These are phyloP conservation scores for Pongo pygmaeus DNA, from an alignment of 2,113 vertebrate genomes.

Conservation along the genomic window DNA sequence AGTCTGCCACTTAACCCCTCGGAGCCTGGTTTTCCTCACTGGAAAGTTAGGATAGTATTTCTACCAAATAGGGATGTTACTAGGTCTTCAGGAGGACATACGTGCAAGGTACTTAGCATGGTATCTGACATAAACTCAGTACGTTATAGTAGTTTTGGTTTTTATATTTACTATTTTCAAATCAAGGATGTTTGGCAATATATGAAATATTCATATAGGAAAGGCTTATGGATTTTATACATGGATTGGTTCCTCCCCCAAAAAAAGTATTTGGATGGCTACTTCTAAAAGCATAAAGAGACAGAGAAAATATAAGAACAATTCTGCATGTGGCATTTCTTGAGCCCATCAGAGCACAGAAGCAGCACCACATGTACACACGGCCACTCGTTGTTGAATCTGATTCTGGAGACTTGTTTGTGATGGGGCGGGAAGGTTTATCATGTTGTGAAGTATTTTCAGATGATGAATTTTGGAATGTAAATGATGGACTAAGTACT, in stretches of 20 bases:
- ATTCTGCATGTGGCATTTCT: background rate
- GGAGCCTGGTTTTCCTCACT: background rate
- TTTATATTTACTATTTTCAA: background rate
- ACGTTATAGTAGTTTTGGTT: background rate
- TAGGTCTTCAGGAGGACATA: background rate
- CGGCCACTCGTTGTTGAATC: fast-evolving
- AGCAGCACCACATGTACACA: too few relatives aligned
- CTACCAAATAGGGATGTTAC: background rate
- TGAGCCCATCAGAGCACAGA: background rate
- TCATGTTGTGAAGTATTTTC: background rate
- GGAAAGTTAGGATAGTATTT: background rate
- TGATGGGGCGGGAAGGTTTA: background rate
- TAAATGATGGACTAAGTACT: background rate
- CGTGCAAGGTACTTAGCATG: background rate
- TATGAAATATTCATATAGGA: background rate
- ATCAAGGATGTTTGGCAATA: background rate
- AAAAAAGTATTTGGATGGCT: background rate
- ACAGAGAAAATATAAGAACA: background rate
- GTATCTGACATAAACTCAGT: background rate
- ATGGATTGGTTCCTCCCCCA: background rate
- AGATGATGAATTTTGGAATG: background rate
- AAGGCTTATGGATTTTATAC: background rate
- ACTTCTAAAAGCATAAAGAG: background rate
- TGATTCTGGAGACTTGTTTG: background rate
- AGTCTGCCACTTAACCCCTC: background rate